These are phyloP conservation scores for Promerops cafer DNA, from an alignment of 2,113 vertebrate genomes.

Conservation along the genomic window DNA sequence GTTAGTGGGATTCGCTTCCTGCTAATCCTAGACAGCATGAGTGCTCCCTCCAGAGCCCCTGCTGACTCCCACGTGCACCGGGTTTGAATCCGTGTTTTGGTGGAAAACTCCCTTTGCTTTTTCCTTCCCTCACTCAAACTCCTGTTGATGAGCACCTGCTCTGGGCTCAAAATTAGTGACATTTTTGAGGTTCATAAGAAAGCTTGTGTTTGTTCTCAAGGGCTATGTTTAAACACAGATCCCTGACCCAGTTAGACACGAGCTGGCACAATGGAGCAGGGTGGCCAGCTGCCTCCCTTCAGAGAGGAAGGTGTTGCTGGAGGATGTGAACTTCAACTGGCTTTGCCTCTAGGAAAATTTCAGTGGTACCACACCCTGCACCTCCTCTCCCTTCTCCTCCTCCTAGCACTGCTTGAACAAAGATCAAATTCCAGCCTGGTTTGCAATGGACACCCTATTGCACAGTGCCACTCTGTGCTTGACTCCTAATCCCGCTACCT, in stretches of 20 bases:
- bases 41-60: neutral
- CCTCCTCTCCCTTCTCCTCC: neutral
- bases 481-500: accelerated
- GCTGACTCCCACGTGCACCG: neutral
- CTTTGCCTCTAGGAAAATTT: neutral
- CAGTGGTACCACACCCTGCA: neutral
- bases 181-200: neutral
- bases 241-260: neutral
- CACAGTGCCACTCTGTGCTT: neutral
- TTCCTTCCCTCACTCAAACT: neutral
- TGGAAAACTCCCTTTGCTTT: neutral
- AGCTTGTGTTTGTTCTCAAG: neutral
- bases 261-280: neutral
- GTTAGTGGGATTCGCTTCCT: neutral
- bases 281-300: neutral
- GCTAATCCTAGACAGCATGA: neutral
- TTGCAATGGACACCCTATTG: neutral
- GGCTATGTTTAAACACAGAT: neutral
- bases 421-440: neutral
- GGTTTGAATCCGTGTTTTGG: neutral
- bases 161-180: neutral
- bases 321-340: neutral
- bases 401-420: neutral
- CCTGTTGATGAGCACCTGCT: neutral
- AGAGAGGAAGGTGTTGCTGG: neutral